Conservation (phyloP, 92 coral and sea anemone genomes). For the Porites evermanni region DNA sequence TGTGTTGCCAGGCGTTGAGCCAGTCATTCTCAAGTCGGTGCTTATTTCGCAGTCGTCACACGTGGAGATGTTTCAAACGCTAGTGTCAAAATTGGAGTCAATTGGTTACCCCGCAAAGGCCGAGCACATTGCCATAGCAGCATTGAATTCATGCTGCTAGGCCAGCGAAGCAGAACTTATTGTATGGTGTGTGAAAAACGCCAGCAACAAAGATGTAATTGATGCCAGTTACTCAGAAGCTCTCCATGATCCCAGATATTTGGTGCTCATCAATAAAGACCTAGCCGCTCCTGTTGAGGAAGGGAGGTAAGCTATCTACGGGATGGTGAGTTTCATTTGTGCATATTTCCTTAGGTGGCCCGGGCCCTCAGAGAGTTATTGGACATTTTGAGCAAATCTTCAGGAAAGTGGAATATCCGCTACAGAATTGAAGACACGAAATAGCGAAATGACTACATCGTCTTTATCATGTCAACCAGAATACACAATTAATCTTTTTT, state of each 20-base stretch:
- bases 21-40: constrained; percentile 54
- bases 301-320: constrained; percentile 3
- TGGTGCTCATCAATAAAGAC: constrained; percentile 34
- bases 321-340: no score
- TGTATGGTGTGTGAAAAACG: constrained; percentile 70
- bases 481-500: no score
- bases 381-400: no score
- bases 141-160: constrained; percentile 75
- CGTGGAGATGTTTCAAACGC: constrained; percentile 25
- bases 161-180: constrained; percentile 61
- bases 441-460: no score
- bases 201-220: constrained; percentile 47
- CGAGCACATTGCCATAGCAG: constrained; percentile 84
- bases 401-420: no score
- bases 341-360: no score
- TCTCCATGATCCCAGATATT: constrained; percentile 54
- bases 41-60: constrained; percentile 35
- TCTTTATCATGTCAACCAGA: no score
- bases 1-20: constrained; percentile 74
- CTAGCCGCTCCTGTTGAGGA: background rate
- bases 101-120: constrained; percentile 50
- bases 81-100: constrained; percentile 58
- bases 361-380: no score
- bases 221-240: constrained; percentile 68
- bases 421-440: no score